Evolutionary conservation across 2,113 vertebrate species (phyloP).

Genomic region (Eclectus roratus): DNA sequence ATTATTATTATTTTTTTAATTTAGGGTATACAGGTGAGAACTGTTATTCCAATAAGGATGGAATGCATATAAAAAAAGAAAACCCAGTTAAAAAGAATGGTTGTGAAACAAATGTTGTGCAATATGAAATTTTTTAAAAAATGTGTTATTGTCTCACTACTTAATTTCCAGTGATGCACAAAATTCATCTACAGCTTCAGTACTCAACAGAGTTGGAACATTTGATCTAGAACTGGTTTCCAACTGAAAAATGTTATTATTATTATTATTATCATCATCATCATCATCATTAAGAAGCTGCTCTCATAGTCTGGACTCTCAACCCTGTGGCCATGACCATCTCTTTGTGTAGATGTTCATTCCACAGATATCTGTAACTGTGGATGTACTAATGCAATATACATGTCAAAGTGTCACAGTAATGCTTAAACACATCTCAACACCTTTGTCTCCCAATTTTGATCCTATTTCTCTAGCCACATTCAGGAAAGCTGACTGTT

Average conservation of each 20-base stretch:
- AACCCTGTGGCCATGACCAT: not conserved
- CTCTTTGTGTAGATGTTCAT: not conserved
- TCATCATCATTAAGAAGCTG: not conserved
- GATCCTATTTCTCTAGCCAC: not conserved
- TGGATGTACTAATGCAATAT: not conserved
- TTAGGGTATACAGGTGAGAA: not conserved
- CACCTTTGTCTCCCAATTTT: not conserved
- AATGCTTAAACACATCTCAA: not conserved
- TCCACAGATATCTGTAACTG: not conserved
- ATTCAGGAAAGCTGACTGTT: not conserved
- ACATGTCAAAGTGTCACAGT: not conserved
- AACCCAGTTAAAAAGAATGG: not conserved
- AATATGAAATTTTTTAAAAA: not conserved
- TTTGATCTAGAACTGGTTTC: not conserved
- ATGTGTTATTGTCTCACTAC: slow-evolving; percentile 15
- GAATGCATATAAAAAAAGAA: not conserved
- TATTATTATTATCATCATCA: not conserved
- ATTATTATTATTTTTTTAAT: not conserved
- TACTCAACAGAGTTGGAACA: not conserved
- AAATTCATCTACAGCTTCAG: slow-evolving; percentile 28
- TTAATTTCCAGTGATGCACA: slow-evolving; percentile 50
- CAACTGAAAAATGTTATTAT: not conserved
- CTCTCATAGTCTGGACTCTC: not conserved
- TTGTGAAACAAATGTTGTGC: not conserved
- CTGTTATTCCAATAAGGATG: not conserved